Conservation (phyloP, 2,797 vertebrate species). For the Pipistrellus pygmaeus region DNA sequence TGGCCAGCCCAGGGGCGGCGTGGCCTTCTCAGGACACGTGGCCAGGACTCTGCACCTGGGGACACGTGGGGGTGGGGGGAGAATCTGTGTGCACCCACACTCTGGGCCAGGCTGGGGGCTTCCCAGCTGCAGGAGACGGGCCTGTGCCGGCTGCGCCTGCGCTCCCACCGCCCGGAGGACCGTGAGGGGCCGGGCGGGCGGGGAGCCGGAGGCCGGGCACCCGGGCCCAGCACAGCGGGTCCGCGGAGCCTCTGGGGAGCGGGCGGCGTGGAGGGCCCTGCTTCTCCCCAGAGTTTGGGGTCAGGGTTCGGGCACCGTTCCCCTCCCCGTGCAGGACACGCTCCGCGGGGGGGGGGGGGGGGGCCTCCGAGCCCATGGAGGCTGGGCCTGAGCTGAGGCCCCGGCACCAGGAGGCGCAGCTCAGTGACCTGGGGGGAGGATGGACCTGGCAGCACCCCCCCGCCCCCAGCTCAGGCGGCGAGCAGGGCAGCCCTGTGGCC, state of each 20-base stretch:
- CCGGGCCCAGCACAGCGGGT: accelerated
- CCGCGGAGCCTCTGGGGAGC: not conserved
- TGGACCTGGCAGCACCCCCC: too few species aligned
- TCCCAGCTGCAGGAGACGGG: not conserved
- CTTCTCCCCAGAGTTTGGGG: not conserved
- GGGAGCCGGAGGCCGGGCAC: not conserved
- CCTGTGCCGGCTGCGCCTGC: not conserved
- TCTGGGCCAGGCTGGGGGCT: not conserved
- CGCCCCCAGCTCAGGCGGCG: too few species aligned
- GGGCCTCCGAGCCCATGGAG: not conserved
- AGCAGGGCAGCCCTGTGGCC: too few species aligned
- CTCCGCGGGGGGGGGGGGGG: not conserved
- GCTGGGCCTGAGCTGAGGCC: not conserved
- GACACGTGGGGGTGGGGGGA: too few species aligned
- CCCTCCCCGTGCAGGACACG: not conserved
- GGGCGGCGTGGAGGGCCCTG: not conserved
- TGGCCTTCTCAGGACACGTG: not conserved
- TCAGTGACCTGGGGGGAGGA: not conserved
- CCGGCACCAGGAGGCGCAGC: not conserved
- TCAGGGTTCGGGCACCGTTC: not conserved
- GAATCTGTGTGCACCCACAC: accelerated
- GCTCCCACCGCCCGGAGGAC: not conserved
- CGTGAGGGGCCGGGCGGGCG: not conserved
- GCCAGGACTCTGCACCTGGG: not conserved
- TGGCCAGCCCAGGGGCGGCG: accelerated